Evolutionary conservation across 2,797 vertebrate genomes (phyloP), one percentile per base, ranked within the genome.

Genomic region (Xenops minutus): DNA sequence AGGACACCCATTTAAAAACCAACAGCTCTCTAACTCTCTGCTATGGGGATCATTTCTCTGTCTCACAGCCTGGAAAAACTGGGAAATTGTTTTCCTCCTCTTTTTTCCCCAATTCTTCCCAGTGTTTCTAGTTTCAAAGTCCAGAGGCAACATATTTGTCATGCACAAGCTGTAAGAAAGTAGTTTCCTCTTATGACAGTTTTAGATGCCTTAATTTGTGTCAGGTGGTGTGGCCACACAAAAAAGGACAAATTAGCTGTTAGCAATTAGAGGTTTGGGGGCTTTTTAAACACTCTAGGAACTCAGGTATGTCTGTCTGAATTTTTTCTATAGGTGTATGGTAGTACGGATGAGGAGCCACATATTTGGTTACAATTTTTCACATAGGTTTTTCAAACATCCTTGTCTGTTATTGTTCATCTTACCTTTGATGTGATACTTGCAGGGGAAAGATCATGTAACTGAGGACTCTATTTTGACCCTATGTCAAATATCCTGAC

Each of bases 231-330:
- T 21, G 54, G 22, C 43, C 24, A 23, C 15, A 29, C 7, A 1
- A 22, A 58, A 74, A 21, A 75, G 41, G 23, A 49, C 4, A 24
- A 41, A 71, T 19, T 11, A 49, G 44, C 41, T 39, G 9, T 9
- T 29, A 62, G 16, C 4, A 30, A 7, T 13, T 37, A 26, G 48
- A 12, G 46, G 10, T 23, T 7, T 1, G 16, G 0, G 12, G 20
- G 51, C 73, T 74, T 71, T 14, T 27, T 16, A 71, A 63, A 32
- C n/a, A 52, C 9, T 43, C 32, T 34, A 52, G 26, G 12, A 82
- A 30, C 37, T 89, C 41, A 61, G 30, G 14, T 41, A 20, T 7
- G 43, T 64, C 41, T 68, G 17, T 9, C 43, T 56, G 44, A 52
- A 12, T 61, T 79, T 79, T 85, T 73, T 86, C 49, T 43, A 2